phyloP scores from a whole-genome alignment of 2,797 vertebrate species.

The Morus bassanus region DNA sequence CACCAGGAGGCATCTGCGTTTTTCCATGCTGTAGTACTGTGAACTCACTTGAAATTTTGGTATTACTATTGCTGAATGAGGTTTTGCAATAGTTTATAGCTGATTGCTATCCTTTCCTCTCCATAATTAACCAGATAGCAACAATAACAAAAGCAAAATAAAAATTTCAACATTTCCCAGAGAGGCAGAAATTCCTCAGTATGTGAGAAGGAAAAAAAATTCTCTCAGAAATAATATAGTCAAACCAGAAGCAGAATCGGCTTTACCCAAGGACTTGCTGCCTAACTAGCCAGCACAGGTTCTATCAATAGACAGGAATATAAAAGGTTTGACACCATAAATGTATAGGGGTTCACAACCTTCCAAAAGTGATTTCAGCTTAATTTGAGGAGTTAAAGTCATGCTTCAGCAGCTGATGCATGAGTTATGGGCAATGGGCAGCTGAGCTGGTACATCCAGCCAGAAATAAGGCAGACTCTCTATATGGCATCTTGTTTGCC shows the following conservation, averaged over 20 bases:
- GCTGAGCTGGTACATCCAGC: background rate
- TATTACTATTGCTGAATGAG: background rate
- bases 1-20: background rate
- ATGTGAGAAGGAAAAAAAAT: background rate
- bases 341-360: background rate
- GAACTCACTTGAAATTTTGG: background rate
- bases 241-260: background rate
- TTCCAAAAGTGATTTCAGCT: background rate
- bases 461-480: background rate
- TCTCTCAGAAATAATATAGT: background rate
- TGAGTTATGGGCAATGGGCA: background rate
- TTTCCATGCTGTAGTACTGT: accelerated
- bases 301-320: background rate
- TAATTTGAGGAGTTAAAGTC: background rate
- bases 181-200: background rate
- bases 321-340: background rate
- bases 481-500: background rate
- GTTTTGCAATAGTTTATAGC: background rate
- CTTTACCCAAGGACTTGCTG: background rate
- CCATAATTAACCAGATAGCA: background rate
- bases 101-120: background rate
- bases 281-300: background rate
- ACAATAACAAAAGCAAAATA: background rate
- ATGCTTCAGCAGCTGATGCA: background rate
- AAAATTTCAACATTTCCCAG: background rate